A percentile compares a stretch with the other conserved stretches of the same genome.
Evolutionary conservation across 2,113 vertebrate species (phyloP).

Genomic region (Sylvietta virens): DNA sequence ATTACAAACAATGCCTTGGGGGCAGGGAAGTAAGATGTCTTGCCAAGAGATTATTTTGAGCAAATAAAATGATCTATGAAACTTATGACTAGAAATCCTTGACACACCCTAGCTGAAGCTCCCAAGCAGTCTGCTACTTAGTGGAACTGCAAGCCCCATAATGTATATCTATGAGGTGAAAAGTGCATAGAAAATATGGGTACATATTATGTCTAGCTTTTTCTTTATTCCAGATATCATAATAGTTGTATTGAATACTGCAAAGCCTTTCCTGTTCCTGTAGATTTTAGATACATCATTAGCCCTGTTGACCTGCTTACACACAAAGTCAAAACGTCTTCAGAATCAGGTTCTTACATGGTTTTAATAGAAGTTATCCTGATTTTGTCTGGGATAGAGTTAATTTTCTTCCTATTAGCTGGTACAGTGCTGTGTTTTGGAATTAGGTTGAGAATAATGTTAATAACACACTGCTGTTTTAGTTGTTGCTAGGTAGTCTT

Average conservation of each 20-base stretch:
- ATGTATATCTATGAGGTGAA: neutral
- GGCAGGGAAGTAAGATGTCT: constrained; percentile 16
- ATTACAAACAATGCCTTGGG: constrained; percentile 18
- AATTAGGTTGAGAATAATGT: neutral
- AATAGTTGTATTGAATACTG: neutral
- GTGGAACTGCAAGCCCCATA: neutral
- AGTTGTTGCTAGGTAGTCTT: neutral
- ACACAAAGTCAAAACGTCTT: neutral
- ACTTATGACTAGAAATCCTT: constrained; percentile 26
- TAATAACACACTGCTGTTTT: neutral
- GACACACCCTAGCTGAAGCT: neutral
- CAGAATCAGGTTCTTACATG: neutral
- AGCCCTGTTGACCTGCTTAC: neutral
- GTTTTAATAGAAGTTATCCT: neutral
- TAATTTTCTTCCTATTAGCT: neutral
- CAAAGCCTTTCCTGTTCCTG: neutral
- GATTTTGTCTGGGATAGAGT: neutral
- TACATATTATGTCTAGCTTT: neutral
- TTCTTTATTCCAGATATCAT: neutral
- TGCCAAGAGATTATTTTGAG: constrained; percentile 59
- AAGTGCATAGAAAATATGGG: neutral
- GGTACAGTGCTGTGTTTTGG: neutral
- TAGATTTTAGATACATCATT: neutral
- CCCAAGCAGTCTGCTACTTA: neutral
- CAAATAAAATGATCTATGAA: constrained; percentile 36